phyloP scores from a whole-genome alignment of 2,113 vertebrate genomes.

The Dasypus novemcinctus region DNA sequence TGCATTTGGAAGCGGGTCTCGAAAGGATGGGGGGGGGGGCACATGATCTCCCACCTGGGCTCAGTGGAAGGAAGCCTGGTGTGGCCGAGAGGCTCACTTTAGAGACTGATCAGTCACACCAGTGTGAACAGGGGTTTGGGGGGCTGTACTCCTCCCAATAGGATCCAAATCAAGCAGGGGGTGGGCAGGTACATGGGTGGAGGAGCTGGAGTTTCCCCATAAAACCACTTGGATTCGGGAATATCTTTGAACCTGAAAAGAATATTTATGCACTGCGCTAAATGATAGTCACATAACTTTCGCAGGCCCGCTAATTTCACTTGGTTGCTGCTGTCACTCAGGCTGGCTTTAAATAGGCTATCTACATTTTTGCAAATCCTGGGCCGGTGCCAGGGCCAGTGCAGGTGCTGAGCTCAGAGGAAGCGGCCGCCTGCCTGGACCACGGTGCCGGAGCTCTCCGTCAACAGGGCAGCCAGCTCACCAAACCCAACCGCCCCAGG shows the following conservation, averaged over 20 bases:
- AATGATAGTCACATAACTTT: accelerated
- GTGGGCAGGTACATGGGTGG: accelerated
- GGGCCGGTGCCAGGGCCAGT: accelerated
- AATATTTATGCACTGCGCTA: accelerated
- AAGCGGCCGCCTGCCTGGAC: neutral
- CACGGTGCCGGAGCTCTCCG: accelerated
- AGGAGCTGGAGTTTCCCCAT: accelerated
- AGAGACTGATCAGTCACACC: neutral
- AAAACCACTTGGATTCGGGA: accelerated
- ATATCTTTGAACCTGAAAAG: neutral
- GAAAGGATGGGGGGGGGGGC: accelerated
- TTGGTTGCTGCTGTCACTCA: neutral
- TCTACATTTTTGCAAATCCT: accelerated
- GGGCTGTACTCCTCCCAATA: accelerated
- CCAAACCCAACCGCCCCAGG: neutral
- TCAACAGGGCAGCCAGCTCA: neutral
- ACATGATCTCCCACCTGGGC: accelerated
- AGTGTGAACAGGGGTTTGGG: accelerated
- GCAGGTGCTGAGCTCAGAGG: neutral
- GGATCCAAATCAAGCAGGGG: neutral
- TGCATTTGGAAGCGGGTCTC: neutral
- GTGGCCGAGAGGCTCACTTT: neutral
- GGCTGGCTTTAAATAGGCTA: accelerated
- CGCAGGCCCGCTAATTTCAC: neutral
- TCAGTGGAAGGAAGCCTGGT: neutral